These are phyloP conservation scores for Manacus vitellinus DNA, from an alignment of 2,113 vertebrate genomes.

Conservation along the genomic window DNA sequence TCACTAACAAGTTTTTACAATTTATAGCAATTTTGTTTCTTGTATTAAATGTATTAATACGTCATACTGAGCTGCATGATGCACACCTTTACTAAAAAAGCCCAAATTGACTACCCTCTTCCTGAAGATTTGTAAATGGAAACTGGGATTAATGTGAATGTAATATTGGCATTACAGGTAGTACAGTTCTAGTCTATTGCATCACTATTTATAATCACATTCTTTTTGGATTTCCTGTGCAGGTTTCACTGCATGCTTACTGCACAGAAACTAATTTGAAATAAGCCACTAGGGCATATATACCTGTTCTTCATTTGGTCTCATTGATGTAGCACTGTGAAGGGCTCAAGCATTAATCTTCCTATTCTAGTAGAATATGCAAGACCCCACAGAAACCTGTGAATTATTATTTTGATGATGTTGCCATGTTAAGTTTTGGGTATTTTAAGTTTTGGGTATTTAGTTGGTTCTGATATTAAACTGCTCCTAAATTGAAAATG, in stretches of 20 bases:
- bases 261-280: background rate
- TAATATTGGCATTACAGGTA: background rate
- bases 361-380: background rate
- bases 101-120: background rate
- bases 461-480: background rate
- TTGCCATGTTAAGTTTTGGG: background rate
- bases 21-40: background rate
- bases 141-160: background rate
- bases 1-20: background rate
- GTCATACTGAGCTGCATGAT: background rate
- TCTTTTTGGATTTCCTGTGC: background rate
- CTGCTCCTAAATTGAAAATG: background rate
- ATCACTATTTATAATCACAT: background rate
- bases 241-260: background rate
- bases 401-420: background rate
- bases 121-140: background rate
- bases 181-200: background rate
- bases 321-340: background rate
- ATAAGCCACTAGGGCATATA: background rate
- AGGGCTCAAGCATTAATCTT: background rate
- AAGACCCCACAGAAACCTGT: background rate
- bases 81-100: background rate
- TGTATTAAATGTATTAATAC: background rate
- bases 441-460: background rate
- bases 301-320: background rate